Conservation (phyloP, 2,888 invertebrate species). For the Sphaeridia pumilis region DNA sequence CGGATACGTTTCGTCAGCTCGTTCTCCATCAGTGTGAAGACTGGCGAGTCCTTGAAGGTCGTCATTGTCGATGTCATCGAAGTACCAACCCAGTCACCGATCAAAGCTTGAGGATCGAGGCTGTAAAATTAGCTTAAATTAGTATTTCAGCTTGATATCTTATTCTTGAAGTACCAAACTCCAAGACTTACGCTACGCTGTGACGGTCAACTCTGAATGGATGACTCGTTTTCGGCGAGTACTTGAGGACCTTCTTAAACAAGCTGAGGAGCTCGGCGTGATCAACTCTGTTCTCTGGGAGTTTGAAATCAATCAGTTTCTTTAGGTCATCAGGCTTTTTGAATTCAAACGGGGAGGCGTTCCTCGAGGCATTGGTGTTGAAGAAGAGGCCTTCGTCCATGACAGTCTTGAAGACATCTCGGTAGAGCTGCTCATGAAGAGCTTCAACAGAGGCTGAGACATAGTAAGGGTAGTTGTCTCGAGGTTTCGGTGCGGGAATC, state of each 20-base stretch:
- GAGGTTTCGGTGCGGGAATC: background rate
- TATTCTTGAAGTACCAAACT: background rate
- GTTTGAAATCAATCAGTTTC: background rate
- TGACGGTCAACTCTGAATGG: constrained; percentile 8
- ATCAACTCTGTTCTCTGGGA: background rate
- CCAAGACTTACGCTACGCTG: background rate
- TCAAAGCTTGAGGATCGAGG: constrained; percentile 16
- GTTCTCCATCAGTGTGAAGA: constrained; percentile 18
- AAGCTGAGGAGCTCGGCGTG: background rate
- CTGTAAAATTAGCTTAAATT: background rate
- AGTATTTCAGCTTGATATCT: background rate
- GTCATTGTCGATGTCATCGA: constrained; percentile 5
- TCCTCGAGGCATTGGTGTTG: background rate
- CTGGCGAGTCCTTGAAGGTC: constrained; percentile 12
- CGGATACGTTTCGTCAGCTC: background rate
- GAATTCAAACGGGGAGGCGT: background rate
- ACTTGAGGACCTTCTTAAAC: constrained; percentile 7
- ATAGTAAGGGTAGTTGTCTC: background rate
- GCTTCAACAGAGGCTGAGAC: constrained; percentile 5
- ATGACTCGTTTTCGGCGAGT: constrained; percentile 10
- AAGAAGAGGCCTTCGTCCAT: constrained; percentile 5
- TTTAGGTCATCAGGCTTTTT: background rate
- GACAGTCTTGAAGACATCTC: background rate
- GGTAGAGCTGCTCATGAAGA: constrained; percentile 2
- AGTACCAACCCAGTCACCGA: constrained; percentile 16